phyloP scores from a whole-genome alignment of 2,797 vertebrate genomes.

The Allobates femoralis region DNA sequence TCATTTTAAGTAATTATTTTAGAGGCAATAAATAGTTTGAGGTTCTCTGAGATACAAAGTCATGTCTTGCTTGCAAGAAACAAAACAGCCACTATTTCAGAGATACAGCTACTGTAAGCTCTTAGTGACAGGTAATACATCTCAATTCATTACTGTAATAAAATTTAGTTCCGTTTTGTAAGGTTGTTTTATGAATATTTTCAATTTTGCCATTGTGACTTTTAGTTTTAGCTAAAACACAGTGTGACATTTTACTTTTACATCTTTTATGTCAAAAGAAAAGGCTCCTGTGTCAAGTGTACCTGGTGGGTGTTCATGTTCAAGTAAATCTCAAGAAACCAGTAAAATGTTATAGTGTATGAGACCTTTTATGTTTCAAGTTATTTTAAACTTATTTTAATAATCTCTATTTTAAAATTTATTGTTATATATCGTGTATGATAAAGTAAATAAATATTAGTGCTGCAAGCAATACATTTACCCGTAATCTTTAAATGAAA shows the following conservation, averaged over 20 bases:
- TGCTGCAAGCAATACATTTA: too few relatives aligned
- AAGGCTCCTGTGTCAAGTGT: not conserved
- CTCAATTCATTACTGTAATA: not conserved
- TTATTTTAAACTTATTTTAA: not conserved
- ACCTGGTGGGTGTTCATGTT: conserved; percentile 1
- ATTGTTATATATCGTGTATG: too few relatives aligned
- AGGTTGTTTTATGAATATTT: not conserved
- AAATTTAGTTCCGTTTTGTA: not conserved
- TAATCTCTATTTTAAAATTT: too few relatives aligned
- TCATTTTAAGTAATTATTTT: too few relatives aligned
- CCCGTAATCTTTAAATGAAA: too few relatives aligned
- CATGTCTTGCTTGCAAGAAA: too few relatives aligned
- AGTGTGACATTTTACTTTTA: conserved; percentile 13
- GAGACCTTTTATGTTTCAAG: not conserved
- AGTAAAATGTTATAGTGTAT: not conserved
- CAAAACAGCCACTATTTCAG: too few relatives aligned
- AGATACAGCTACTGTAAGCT: not conserved
- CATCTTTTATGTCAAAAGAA: not conserved
- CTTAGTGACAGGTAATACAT: not conserved
- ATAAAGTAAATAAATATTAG: too few relatives aligned
- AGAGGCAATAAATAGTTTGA: too few relatives aligned
- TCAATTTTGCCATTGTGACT: not conserved
- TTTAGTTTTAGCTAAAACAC: not conserved
- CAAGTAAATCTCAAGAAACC: not conserved
- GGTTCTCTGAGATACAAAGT: too few relatives aligned